A percentile compares a stretch with the other conserved stretches of the same genome.
Evolutionary conservation across 2,113 vertebrate species (phyloP).

Genomic region (Daboia siamensis): DNA sequence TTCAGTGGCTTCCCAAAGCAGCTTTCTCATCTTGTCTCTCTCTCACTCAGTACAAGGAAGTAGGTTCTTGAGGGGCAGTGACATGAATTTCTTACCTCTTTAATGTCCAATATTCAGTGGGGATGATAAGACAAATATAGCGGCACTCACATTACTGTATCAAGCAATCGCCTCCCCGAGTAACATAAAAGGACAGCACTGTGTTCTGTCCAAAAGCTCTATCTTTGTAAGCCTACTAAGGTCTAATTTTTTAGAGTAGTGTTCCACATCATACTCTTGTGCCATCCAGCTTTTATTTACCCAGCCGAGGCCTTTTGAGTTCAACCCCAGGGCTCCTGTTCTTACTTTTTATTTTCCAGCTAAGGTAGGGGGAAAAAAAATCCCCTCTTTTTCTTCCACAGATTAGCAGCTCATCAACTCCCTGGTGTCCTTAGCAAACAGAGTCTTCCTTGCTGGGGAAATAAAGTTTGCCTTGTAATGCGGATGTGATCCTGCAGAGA

Average conservation of each 20-base stretch:
- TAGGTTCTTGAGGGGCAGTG: background rate
- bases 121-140: background rate
- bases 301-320: constrained; percentile 65
- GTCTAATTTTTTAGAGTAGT: constrained; percentile 49
- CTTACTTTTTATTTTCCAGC: constrained; percentile 71
- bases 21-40: background rate
- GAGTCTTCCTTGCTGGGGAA: constrained; percentile 74
- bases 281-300: constrained; percentile 79
- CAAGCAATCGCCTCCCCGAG: background rate
- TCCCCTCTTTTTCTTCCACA: constrained; percentile 60
- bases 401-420: constrained; percentile 91
- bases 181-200: background rate
- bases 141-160: background rate
- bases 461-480: constrained; percentile 79
- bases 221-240: background rate
- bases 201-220: background rate
- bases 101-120: background rate
- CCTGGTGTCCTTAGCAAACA: constrained; percentile 88
- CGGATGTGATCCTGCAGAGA: constrained; percentile 71
- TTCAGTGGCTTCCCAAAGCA: background rate
- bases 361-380: constrained; percentile 66
- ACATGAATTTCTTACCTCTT: background rate
- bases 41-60: background rate
- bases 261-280: constrained; percentile 56
- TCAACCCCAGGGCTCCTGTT: constrained; percentile 68